Percentiles rank a stretch among this genome's conserved stretches.
phyloP scores from a whole-genome alignment of 2,797 vertebrate genomes.

The Epinephelus coioides region DNA sequence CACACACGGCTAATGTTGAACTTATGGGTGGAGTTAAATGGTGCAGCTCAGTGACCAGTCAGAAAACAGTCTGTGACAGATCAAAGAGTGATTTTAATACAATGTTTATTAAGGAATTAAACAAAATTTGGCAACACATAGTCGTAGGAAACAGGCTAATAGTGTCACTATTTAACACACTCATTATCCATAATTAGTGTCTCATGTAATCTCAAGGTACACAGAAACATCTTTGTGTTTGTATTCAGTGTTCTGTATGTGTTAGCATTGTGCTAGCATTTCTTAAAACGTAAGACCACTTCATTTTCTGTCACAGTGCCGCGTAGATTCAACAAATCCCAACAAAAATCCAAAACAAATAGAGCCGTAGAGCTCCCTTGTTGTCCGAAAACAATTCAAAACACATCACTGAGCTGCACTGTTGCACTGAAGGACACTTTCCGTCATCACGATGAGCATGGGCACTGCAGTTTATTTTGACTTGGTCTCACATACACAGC shows the following conservation, averaged over 20 bases:
- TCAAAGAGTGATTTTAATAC: background rate
- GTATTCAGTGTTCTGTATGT: background rate
- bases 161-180: background rate
- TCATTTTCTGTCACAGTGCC: slow-evolving; percentile 2
- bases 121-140: slow-evolving; percentile 4
- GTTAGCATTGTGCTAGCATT: background rate
- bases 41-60: slow-evolving; percentile 23
- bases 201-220: background rate
- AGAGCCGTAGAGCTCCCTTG: background rate
- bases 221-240: background rate
- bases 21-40: slow-evolving; percentile 63
- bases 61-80: slow-evolving; percentile 13
- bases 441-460: background rate
- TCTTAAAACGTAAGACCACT: background rate
- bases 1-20: slow-evolving; percentile 59
- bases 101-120: slow-evolving; percentile 33
- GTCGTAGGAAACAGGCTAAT: background rate
- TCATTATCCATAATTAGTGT: background rate
- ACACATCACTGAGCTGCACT: no score
- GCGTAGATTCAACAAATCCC: background rate
- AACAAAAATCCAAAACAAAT: background rate
- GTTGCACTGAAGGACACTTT: background rate
- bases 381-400: background rate
- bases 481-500: no score
- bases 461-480: background rate